These are phyloP conservation scores for Motacilla alba DNA, from an alignment of 2,113 vertebrate genomes.

Conservation along the genomic window DNA sequence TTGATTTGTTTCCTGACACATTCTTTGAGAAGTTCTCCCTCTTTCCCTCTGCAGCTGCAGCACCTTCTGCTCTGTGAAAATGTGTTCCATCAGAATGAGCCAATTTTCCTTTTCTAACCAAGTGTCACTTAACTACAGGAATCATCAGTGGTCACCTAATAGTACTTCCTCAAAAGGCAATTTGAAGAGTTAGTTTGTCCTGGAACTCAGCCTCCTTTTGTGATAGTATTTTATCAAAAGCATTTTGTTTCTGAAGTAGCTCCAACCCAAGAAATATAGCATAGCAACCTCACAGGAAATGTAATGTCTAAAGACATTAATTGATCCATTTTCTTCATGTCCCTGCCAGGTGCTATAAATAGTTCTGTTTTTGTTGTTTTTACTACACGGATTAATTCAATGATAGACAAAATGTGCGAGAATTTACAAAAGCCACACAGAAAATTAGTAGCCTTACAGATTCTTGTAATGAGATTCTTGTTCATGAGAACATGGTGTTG, in stretches of 20 bases:
- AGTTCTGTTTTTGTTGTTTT: neutral
- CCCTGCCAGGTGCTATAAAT: neutral
- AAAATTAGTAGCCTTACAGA: neutral
- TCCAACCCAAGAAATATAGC: neutral
- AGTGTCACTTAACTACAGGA: neutral
- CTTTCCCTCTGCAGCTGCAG: neutral
- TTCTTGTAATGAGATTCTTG: neutral
- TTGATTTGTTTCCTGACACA: neutral
- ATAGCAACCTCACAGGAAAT: neutral
- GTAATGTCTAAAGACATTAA: neutral
- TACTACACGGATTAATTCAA: neutral
- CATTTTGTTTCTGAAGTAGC: neutral
- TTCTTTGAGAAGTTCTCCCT: neutral
- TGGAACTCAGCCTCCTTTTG: neutral
- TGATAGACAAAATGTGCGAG: neutral
- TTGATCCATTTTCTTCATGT: neutral
- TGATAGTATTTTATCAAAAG: neutral
- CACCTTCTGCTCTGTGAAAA: neutral
- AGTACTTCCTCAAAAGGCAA: neutral
- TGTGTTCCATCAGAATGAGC: neutral
- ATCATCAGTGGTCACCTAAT: neutral
- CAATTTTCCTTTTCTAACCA: neutral
- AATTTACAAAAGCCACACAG: neutral
- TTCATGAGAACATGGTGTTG: neutral
- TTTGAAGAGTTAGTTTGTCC: neutral